Conservation (phyloP, 1,140 invertebrate species). For the Olivierus martensii region DNA sequence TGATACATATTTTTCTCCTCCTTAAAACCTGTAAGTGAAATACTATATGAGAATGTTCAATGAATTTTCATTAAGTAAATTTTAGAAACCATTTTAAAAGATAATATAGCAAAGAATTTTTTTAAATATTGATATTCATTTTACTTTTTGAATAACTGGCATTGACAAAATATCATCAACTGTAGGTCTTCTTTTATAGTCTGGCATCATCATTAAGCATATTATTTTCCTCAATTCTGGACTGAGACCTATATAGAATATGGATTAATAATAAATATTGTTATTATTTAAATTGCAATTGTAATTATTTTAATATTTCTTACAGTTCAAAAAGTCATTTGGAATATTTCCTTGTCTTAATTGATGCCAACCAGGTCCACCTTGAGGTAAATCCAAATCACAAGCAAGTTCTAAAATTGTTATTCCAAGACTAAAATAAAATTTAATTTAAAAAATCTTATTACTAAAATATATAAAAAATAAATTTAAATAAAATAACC, state of each 20-base stretch:
- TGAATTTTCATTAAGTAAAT: too few species aligned
- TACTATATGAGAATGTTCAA: too few species aligned
- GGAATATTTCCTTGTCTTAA: constrained; percentile 41
- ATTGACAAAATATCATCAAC: constrained; percentile 36
- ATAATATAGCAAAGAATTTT: too few species aligned
- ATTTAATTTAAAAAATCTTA: neutral
- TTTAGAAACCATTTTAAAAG: too few species aligned
- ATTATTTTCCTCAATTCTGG: constrained; percentile 40
- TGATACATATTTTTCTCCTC: too few species aligned
- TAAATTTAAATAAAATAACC: too few species aligned
- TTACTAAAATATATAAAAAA: too few species aligned
- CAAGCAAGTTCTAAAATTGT: constrained; percentile 53
- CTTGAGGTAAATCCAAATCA: constrained; percentile 51
- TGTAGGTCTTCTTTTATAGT: constrained; percentile 36
- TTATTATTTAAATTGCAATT: neutral
- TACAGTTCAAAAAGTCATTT: constrained; percentile 30
- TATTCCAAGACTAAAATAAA: constrained; percentile 51
- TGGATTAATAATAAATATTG: constrained; percentile 3
- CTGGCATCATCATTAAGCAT: constrained; percentile 40
- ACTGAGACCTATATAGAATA: constrained; percentile 33
- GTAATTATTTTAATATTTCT: constrained; percentile 1
- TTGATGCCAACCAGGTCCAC: constrained; percentile 51
- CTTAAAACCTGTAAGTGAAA: too few species aligned
- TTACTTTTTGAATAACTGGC: constrained; percentile 19
- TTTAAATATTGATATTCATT: too few species aligned